These are phyloP conservation scores for Sylvicola fuscatus DNA, from an alignment of 2,888 invertebrate genomes.

Conservation along the genomic window DNA sequence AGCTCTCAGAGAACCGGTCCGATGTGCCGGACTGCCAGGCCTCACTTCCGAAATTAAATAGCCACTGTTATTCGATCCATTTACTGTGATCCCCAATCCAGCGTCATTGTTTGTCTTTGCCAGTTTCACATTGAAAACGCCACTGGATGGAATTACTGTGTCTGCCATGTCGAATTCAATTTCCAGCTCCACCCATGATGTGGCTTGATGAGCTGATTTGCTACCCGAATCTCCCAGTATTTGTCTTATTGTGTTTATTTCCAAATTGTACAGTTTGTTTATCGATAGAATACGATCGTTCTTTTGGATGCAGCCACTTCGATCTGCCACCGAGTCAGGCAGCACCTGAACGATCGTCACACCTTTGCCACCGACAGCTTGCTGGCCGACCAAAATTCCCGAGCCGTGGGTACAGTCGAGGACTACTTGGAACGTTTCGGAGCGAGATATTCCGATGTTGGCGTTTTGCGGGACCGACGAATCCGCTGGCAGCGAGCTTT, in stretches of 20 bases:
- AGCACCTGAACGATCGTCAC: conserved; percentile 19
- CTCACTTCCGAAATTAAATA: conserved; percentile 76
- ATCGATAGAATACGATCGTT: conserved; percentile 72
- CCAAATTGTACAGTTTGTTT: conserved; percentile 54
- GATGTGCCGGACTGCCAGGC: conserved; percentile 75
- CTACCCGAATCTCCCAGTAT: conserved; percentile 18
- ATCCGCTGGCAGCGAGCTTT: conserved; percentile 28
- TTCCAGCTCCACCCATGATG: conserved; percentile 51
- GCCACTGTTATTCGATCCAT: conserved; percentile 35
- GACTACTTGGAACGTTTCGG: conserved; percentile 24
- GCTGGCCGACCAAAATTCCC: conserved; percentile 18
- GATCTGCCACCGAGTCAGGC: conserved; percentile 26
- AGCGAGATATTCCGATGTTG: conserved; percentile 20
- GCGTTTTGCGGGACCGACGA: conserved; percentile 11
- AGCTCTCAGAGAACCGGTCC: conserved; percentile 67
- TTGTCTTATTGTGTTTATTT: conserved; percentile 32
- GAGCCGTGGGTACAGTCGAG: conserved; percentile 25
- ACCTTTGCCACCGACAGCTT: conserved; percentile 18
- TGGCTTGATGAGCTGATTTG: conserved; percentile 28
- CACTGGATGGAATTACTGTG: conserved; percentile 74
- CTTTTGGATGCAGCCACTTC: conserved; percentile 52
- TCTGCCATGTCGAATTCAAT: conserved; percentile 85
- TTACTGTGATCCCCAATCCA: conserved; percentile 79
- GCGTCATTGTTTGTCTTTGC: conserved; percentile 42
- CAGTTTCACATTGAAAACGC: conserved; percentile 76